A percentile compares a stretch with the other conserved stretches of the same genome.
Evolutionary conservation across 2,113 vertebrate genomes (phyloP).

Genomic region (Chloropsis hardwickii): DNA sequence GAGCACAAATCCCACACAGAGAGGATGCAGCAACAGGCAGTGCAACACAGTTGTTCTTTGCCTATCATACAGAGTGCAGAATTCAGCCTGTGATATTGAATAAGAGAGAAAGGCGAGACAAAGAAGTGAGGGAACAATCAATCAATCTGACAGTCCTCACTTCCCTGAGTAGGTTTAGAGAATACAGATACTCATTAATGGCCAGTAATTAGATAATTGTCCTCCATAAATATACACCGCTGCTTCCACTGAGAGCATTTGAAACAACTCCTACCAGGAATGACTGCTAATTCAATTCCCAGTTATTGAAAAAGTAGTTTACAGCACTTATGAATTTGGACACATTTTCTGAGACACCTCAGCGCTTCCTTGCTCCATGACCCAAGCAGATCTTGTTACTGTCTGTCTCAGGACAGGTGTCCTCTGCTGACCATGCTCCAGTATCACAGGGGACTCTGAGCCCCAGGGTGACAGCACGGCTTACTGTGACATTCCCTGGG

Average conservation of each 20-base stretch:
- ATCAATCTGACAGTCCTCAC: not conserved
- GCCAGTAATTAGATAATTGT: not conserved
- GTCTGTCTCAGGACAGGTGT: not conserved
- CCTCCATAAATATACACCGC: fast-evolving
- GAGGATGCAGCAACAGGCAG: not conserved
- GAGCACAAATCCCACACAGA: not conserved
- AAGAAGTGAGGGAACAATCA: not conserved
- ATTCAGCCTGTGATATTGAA: not conserved
- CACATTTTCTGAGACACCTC: not conserved
- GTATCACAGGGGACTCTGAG: not conserved
- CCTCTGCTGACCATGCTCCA: fast-evolving
- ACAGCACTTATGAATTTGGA: not conserved
- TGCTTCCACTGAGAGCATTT: not conserved
- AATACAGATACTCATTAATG: not conserved
- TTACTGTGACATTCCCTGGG: not conserved
- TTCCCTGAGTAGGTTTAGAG: not conserved
- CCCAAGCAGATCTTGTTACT: not conserved
- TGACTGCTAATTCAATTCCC: not conserved
- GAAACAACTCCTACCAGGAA: not conserved
- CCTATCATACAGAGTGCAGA: fast-evolving
- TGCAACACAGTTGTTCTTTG: not conserved
- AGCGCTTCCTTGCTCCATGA: not conserved
- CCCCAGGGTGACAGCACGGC: not conserved
- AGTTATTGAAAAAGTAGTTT: not conserved
- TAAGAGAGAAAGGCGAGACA: not conserved